phyloP scores from a whole-genome alignment of 2,888 invertebrate species.

The Drosophila macrospina region DNA sequence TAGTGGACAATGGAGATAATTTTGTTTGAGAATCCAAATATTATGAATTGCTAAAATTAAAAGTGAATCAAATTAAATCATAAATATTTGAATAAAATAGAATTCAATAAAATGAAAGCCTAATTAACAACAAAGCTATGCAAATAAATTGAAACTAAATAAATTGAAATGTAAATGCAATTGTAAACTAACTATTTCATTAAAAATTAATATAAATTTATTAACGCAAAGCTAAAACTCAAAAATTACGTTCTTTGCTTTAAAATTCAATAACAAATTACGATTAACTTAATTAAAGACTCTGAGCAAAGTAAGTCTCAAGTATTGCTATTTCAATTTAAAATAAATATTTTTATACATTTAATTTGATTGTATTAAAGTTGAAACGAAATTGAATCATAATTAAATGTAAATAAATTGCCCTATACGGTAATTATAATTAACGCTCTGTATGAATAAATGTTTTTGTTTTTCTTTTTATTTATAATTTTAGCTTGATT shows the following conservation, averaged over 20 bases:
- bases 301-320: too few relatives aligned
- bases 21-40: neutral
- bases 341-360: too few relatives aligned
- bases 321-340: too few relatives aligned
- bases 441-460: neutral
- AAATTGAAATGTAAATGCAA: neutral
- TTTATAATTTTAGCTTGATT: neutral
- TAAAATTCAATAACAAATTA: neutral
- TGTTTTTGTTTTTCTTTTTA: neutral
- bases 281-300: too few relatives aligned
- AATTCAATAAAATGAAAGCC: neutral
- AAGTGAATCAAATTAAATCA: neutral
- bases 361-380: neutral
- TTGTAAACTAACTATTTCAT: too few relatives aligned
- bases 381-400: neutral
- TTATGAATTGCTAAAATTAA: neutral
- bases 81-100: neutral
- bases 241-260: neutral
- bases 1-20: conserved; percentile 28
- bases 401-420: neutral
- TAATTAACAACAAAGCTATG: too few relatives aligned
- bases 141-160: neutral
- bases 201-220: too few relatives aligned
- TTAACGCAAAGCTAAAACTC: too few relatives aligned
- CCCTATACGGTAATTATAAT: neutral